These are phyloP conservation scores for Rhyacophila brunnea DNA, from an alignment of 1,140 invertebrate species.

Conservation along the genomic window DNA sequence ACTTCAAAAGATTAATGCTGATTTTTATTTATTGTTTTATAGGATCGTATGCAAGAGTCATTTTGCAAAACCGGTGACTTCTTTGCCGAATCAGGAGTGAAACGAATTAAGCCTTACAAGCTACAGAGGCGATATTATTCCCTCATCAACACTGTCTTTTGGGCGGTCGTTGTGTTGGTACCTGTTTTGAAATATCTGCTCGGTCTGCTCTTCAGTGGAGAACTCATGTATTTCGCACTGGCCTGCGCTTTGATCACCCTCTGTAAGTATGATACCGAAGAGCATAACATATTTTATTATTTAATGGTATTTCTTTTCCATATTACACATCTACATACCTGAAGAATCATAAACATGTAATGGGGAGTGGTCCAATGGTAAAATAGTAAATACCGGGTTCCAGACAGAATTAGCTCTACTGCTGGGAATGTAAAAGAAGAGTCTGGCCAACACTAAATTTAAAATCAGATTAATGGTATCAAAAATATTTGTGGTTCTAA, in stretches of 20 bases:
- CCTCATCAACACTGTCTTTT: conserved; percentile 69
- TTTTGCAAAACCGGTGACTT: conserved; percentile 82
- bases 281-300: not conserved
- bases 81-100: conserved; percentile 71
- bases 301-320: not conserved
- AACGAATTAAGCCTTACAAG: conserved; percentile 57
- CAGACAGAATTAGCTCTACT: too few relatives aligned
- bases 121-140: conserved; percentile 62
- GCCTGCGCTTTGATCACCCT: conserved; percentile 64
- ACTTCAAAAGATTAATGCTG: too few relatives aligned
- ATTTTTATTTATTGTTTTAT: conserved; percentile 39
- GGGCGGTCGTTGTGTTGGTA: conserved; percentile 68
- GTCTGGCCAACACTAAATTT: too few relatives aligned
- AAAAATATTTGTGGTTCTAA: too few relatives aligned
- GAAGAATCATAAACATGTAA: not conserved
- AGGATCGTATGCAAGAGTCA: conserved; percentile 80
- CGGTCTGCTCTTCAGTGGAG: conserved; percentile 68
- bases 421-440: too few relatives aligned
- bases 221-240: conserved; percentile 68
- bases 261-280: conserved; percentile 61
- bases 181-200: conserved; percentile 71
- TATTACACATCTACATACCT: not conserved
- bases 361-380: not conserved
- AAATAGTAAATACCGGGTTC: not conserved
- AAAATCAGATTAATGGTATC: too few relatives aligned